phyloP scores from a whole-genome alignment of 2,797 vertebrate genomes.

The Allobates femoralis region DNA sequence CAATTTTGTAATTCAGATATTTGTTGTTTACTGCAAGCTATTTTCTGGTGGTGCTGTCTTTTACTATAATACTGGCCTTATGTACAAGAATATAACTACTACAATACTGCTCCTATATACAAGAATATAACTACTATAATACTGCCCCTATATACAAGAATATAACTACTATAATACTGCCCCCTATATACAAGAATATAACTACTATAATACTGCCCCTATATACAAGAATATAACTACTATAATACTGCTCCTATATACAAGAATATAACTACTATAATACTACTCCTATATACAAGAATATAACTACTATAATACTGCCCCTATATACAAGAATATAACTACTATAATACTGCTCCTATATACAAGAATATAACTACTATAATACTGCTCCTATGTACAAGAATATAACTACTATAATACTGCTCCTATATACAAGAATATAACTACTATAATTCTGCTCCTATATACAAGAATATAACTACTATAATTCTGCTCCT shows the following conservation, averaged over 20 bases:
- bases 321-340: not conserved
- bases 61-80: too few species aligned
- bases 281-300: conserved; percentile 5
- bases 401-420: too few species aligned
- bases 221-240: conserved; percentile 4
- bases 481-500: too few species aligned
- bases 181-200: not conserved
- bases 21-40: too few species aligned
- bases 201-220: conserved; percentile 9
- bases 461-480: too few species aligned
- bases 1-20: too few species aligned
- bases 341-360: not conserved
- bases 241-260: conserved; percentile 3
- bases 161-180: conserved; percentile 1
- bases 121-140: not conserved
- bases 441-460: conserved; percentile 14
- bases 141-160: not conserved
- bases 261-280: conserved; percentile 9
- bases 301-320: conserved; percentile 15
- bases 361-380: conserved; percentile 8
- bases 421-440: not conserved
- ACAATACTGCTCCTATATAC: too few species aligned
- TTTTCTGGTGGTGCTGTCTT: too few species aligned
- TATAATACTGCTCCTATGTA: not conserved
- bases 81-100: too few species aligned